A percentile compares a stretch with the other conserved stretches of the same genome.
Conservation (phyloP, 1,140 invertebrate genomes). For the Pogonomyrmex californicus region DNA sequence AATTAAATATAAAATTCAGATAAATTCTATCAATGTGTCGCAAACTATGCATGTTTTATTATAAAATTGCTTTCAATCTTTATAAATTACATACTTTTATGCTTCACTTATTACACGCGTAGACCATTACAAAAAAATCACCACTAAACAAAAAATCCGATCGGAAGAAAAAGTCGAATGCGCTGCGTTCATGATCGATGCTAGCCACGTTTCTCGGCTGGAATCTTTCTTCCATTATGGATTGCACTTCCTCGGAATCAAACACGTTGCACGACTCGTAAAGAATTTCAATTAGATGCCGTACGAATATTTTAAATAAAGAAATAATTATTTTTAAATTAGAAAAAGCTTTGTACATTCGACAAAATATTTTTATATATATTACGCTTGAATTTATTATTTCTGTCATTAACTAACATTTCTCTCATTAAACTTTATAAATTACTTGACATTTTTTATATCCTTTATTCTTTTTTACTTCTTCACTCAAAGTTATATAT, state of each 20-base stretch:
- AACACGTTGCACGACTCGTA: neutral
- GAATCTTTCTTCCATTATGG: conserved; percentile 33
- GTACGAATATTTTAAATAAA: neutral
- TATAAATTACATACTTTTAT: neutral
- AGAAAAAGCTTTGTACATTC: neutral
- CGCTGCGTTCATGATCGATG: conserved; percentile 14
- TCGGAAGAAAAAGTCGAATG: neutral
- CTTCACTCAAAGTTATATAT: neutral
- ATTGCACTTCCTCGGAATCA: conserved; percentile 27
- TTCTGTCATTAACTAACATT: neutral
- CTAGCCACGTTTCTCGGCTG: conserved; percentile 34
- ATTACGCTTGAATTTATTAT: neutral
- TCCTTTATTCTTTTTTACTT: neutral
- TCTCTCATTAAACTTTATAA: neutral
- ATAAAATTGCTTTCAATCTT: neutral
- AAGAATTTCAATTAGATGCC: conserved; percentile 44
- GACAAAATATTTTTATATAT: conserved; percentile 13
- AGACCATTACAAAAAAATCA: neutral
- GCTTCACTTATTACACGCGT: neutral
- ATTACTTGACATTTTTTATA: neutral
- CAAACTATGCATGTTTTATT: no score
- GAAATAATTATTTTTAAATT: neutral
- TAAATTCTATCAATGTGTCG: no score
- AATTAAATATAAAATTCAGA: neutral
- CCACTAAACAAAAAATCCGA: neutral